These are phyloP conservation scores for Gila orcuttii DNA, from an alignment of 2,113 vertebrate species.

Conservation along the genomic window DNA sequence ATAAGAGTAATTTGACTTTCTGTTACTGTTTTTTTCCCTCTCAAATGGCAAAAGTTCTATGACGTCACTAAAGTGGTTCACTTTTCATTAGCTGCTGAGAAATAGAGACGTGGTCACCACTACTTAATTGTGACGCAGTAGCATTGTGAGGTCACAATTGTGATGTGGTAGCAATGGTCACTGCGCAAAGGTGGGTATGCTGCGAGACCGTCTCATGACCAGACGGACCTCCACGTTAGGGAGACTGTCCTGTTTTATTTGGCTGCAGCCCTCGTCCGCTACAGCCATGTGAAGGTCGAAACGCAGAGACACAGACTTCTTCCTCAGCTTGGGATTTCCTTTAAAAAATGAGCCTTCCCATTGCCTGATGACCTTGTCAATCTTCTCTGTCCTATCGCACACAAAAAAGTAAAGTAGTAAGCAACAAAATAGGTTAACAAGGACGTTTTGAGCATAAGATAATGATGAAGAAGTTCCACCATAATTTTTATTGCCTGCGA, in stretches of 20 bases:
- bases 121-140: neutral
- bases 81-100: neutral
- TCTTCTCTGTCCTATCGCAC: conserved; percentile 87
- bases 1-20: neutral
- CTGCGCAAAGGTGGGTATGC: conserved; percentile 88
- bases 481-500: neutral
- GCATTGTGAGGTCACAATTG: neutral
- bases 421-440: neutral
- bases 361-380: conserved; percentile 94
- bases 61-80: conserved; percentile 7
- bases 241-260: conserved; percentile 81
- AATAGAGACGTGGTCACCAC: neutral
- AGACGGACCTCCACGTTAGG: conserved; percentile 94
- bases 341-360: conserved; percentile 99
- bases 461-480: neutral
- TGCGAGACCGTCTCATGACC: conserved; percentile 93
- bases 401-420: neutral
- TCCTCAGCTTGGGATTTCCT: conserved; percentile 93
- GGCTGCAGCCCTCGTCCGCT: conserved; percentile 85
- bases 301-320: conserved; percentile 95
- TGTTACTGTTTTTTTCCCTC: neutral
- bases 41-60: neutral
- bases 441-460: neutral
- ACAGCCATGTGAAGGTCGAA: conserved; percentile 94
- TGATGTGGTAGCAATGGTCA: conserved; percentile 54